Evolutionary conservation across 1,140 invertebrate genomes (phyloP), one percentile per base, ranked within the genome.

Genomic region (Drosophila setifemur): DNA sequence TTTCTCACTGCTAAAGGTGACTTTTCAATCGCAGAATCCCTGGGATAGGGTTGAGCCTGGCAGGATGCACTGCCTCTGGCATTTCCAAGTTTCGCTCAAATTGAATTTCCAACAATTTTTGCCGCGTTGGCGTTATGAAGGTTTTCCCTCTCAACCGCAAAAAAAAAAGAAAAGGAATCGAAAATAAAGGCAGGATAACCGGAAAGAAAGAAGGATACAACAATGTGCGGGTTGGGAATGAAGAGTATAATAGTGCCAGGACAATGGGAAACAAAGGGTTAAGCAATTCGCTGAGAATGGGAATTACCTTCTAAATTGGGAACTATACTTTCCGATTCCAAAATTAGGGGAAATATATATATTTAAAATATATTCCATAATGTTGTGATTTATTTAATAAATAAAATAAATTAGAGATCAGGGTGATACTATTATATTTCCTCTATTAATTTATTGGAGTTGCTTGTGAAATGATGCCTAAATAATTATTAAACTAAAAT

Each of bases 21-120:
- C 78, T 82, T 69, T n/a, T n/a, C n/a, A n/a, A n/a, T n/a, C n/a
- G n/a, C n/a, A n/a, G n/a, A n/a, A n/a, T n/a, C 57, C 58, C 37
- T 49, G 39, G 37, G 31, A 58, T 11, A 29, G 28, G 16, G 26
- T 7, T 16, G 16, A 11, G 8, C 5, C n/a, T 3, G 29, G 3
- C 21, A 28, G 29, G 52, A 48, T 53, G 26, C 47, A 31, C 50
- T 67, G 79, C 64, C 50, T 28, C 18, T 45, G 64, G 78, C 69
- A 48, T 44, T 66, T 70, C 63, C 45, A 71, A 74, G 48, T 85
- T 85, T 85, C 45, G 31, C 44, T 55, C 55, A 86, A 86, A 85
- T 85, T 85, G 75, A 85, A 83, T 85, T 81, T 86, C 48, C 72
- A 79, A 72, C 81, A 72, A 79, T 79, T 85, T 83, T 71, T 67